phyloP scores from a whole-genome alignment of 1,140 invertebrate genomes.

The Schmidtea mediterranea region DNA sequence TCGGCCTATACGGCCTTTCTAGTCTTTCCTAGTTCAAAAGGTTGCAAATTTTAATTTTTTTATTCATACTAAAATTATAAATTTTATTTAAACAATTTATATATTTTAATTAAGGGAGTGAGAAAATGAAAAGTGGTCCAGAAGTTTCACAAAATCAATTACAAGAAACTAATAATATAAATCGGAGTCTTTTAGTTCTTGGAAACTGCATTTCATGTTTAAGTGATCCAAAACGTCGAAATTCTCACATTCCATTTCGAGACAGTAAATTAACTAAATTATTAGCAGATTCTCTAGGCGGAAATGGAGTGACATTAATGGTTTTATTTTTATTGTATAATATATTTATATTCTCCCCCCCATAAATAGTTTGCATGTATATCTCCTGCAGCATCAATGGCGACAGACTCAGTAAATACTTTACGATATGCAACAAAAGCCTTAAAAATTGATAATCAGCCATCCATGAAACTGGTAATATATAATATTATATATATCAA shows the following conservation, averaged over 20 bases:
- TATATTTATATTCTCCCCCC: no score
- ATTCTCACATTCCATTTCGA: slow-evolving; percentile 29
- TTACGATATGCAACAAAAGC: slow-evolving; percentile 23
- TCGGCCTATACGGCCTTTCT: no score
- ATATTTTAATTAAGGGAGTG: slow-evolving; percentile 16
- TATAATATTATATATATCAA: slow-evolving; percentile 6
- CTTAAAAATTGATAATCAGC: slow-evolving; percentile 23
- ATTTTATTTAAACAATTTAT: background rate
- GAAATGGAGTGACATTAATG: slow-evolving; percentile 70
- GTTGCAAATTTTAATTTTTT: no score
- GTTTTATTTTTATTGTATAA: slow-evolving; percentile 34
- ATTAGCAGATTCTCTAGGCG: slow-evolving; percentile 51
- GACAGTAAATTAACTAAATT: slow-evolving; percentile 30
- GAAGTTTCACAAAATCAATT: slow-evolving; percentile 14
- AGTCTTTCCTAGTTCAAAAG: background rate
- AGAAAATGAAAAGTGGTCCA: slow-evolving; percentile 17
- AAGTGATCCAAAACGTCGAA: slow-evolving; percentile 24
- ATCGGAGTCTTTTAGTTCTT: slow-evolving; percentile 23
- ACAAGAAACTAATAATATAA: slow-evolving; percentile 25
- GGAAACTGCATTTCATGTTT: slow-evolving; percentile 32
- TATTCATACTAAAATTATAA: background rate
- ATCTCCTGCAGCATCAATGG: slow-evolving; percentile 18
- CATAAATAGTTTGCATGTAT: slow-evolving; percentile 22
- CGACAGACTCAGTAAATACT: slow-evolving; percentile 23
- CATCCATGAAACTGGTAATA: slow-evolving; percentile 42